Conservation (phyloP, 2,113 vertebrate species). For the Hippocampus zosterae region DNA sequence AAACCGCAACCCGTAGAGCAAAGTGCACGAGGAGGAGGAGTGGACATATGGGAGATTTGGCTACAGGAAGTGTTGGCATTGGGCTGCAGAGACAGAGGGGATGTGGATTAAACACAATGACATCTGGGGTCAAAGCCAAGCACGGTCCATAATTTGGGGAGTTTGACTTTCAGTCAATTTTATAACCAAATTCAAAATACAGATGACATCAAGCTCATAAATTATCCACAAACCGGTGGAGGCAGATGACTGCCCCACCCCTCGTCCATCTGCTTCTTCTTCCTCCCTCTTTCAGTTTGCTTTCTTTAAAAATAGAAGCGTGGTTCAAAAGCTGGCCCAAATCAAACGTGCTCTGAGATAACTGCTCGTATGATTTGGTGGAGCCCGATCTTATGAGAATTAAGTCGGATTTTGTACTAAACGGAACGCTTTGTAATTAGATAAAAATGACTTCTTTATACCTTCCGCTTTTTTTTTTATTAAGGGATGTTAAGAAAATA, state of each 20-base stretch:
- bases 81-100: conserved; percentile 35
- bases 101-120: conserved; percentile 52
- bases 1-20: conserved; percentile 22
- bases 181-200: not conserved
- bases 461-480: not conserved
- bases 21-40: conserved; percentile 29
- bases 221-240: not conserved
- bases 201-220: conserved; percentile 5
- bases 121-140: conserved; percentile 50
- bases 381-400: not conserved
- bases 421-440: conserved; percentile 2
- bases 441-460: not conserved
- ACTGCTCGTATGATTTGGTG: conserved; percentile 1
- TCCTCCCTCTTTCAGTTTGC: conserved; percentile 4
- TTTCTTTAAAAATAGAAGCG: conserved; percentile 8
- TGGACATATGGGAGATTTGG: conserved; percentile 50
- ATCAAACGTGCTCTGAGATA: conserved; percentile 1
- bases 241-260: not conserved
- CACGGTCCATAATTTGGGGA: conserved; percentile 14
- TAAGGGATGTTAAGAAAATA: not conserved
- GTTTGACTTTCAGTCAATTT: not conserved
- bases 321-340: not conserved
- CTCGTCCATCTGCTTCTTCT: not conserved
- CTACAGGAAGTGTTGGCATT: conserved; percentile 41
- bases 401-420: not conserved